Evolutionary conservation across 2,797 vertebrate genomes (phyloP), one percentile per base, ranked within the genome.

Genomic region (Acanthopagrus latus): DNA sequence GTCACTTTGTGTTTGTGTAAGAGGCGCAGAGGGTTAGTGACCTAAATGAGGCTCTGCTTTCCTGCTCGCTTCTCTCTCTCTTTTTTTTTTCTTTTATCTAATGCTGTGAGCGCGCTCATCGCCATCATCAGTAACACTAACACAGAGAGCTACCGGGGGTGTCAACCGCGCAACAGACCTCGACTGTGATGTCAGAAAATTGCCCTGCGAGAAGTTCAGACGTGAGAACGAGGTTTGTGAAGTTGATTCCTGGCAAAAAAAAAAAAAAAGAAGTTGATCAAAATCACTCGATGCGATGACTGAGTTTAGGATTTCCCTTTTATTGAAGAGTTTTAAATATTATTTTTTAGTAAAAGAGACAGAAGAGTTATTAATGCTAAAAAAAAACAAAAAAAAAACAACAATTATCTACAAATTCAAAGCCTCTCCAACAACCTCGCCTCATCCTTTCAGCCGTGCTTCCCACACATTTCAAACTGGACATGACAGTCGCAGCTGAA

Each of bases 1-100:
- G 85, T 86, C 86, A 79, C 89, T 74, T 87, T 81, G 13, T n/a
- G 51, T 78, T 72, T 80, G 85, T 85, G 85, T 86, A 78, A 89
- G 86, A 88, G 70, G 81, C 54, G 57, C 72, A 75, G 64, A 59
- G 65, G 82, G 89, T 89, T 44, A 74, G 67, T 51, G 90, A 84
- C 63, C 88, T 88, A 82, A 92, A 12, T 6, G 63, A 75, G 76
- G 78, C 23, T 82, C 47, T 43, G 78, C 73, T 80, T 79, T 81
- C 68, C 76, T 65, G 59, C 65, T 62, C 0, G 74, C 55, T 72
- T 68, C 25, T 57, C 29, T 55, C 25, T 25, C 25, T 56, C 68
- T 69, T 55, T 56, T 29, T 55, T 55, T 25, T 55, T 56, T 85
- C 74, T 71, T 69, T 55, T 46, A 79, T 83, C 69, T 58, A 64